Conservation (phyloP, 2,888 invertebrate species). For the Mesochorus sp. region DNA sequence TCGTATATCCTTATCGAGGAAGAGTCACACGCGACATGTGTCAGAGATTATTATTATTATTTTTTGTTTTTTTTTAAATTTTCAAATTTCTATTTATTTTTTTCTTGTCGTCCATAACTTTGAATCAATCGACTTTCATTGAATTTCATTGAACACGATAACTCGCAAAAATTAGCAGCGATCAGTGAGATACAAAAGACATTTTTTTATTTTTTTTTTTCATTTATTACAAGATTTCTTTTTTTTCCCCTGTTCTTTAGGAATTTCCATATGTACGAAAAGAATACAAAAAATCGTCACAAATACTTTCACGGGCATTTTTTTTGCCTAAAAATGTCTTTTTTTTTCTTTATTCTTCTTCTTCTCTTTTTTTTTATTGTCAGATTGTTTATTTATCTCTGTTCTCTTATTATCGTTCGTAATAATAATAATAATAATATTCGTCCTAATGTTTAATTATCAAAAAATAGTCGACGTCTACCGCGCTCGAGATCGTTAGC, state of each 20-base stretch:
- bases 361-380: conserved; percentile 1
- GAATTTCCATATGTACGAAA: conserved; percentile 3
- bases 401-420: conserved; percentile 25
- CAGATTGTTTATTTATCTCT: conserved; percentile 14
- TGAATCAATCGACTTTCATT: conserved; percentile 60
- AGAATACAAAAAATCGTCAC: conserved; percentile 30
- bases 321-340: conserved; percentile 49
- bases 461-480: conserved; percentile 52
- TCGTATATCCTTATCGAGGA: conserved; percentile 25
- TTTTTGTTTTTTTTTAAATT: conserved; percentile 21
- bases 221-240: not conserved
- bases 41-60: not conserved
- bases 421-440: too few relatives aligned
- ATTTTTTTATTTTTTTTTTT: conserved; percentile 26
- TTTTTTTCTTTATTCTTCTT: conserved; percentile 21
- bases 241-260: conserved; percentile 30
- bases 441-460: conserved; percentile 48
- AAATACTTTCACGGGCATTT: conserved; percentile 29
- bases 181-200: conserved; percentile 30
- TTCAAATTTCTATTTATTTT: conserved; percentile 23
- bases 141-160: conserved; percentile 58
- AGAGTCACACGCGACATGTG: conserved; percentile 16
- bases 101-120: too few relatives aligned
- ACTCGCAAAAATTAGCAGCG: conserved; percentile 37
- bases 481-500: conserved; percentile 63